Base-by-base conservation (phyloP, 1,140 invertebrate genomes). In the Musca domestica region DNA sequence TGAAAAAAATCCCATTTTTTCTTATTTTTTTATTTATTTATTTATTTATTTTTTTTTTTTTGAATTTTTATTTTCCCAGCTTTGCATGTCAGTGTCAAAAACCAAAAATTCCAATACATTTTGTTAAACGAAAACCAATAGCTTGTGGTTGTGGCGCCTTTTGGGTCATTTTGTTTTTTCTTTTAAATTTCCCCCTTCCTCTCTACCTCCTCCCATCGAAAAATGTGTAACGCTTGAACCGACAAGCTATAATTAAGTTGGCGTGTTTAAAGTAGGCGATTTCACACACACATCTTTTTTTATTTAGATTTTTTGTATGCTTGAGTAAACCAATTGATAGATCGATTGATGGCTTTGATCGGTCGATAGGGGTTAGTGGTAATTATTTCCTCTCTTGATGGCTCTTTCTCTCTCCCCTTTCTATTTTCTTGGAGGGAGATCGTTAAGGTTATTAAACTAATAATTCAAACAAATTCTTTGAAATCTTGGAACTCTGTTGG, bases 301-400 rank as follows among this genome's bases (percentile, higher is more conserved):
- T 1, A 12, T 46, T 3, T 46, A 1, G 6, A 20, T 20, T 19
- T n/a, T 61, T 9, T 19, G 1, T 20, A 61, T 17, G 27, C 27
- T 61, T 61, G 27, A 61, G 15, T 61, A 41, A n/a, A 41, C 9
- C 56, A 61, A 61, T 61, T 61, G 56, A 61, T 34, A 41, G 56
- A 61, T 61, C 56, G 56, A 61, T 61, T 61, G 56, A 61, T 61
- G 56, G 27, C 2, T 61, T 34, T n/a, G 22, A 54, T 54, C 25
- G 15, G 15, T 27, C 3, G 23, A 56, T 56, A 27, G 52, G 52
- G 52, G 52, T 56, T 20, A 56, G 23, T 25, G 23, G 17, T 25
- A 56, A 14, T 22, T 54, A 54, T 54, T 19, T 20, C 17, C 12
- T 54, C 10, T 41, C 34, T 41, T 9, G 3, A 3, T 30, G 19